Conservation (phyloP, 2,113 vertebrate genomes). For the Indicator maculatus region DNA sequence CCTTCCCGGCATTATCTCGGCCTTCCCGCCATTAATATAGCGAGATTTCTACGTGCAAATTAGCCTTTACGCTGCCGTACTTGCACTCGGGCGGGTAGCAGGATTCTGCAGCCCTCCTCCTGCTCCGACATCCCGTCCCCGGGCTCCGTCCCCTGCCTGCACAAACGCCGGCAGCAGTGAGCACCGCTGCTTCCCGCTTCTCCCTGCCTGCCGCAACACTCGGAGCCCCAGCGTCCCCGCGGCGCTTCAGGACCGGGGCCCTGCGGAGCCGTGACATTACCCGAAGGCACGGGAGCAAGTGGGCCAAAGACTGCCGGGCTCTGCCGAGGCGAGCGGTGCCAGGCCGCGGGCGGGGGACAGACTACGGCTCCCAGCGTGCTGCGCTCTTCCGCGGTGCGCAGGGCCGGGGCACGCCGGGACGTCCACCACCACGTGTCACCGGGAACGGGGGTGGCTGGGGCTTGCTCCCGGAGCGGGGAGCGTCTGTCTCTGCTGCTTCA, state of each 20-base stretch:
- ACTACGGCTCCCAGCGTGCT: slow-evolving; percentile 52
- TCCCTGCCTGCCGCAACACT: not conserved
- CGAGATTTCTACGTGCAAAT: rapidly evolving
- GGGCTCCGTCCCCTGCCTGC: not conserved
- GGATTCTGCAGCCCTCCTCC: not conserved
- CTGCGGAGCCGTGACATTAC: not conserved
- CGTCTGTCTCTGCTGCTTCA: rapidly evolving
- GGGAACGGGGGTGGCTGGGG: too few relatives aligned
- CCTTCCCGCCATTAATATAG: not conserved
- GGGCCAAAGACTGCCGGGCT: not conserved
- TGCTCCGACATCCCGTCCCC: not conserved
- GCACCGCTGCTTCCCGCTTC: not conserved
- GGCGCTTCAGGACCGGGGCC: not conserved
- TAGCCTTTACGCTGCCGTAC: not conserved
- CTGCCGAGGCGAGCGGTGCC: not conserved
- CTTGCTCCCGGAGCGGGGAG: rapidly evolving
- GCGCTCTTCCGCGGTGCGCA: not conserved
- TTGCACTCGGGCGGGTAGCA: not conserved
- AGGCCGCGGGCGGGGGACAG: not conserved
- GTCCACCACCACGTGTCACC: rapidly evolving
- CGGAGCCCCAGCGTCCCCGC: not conserved
- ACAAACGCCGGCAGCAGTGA: not conserved
- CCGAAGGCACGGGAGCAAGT: not conserved
- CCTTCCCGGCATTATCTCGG: rapidly evolving
- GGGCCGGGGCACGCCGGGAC: not conserved